Percentiles rank a stretch among this genome's conserved stretches.
Evolutionary conservation across 2,888 invertebrate species (phyloP).

Genomic region (Brachypalpus laphriformis): DNA sequence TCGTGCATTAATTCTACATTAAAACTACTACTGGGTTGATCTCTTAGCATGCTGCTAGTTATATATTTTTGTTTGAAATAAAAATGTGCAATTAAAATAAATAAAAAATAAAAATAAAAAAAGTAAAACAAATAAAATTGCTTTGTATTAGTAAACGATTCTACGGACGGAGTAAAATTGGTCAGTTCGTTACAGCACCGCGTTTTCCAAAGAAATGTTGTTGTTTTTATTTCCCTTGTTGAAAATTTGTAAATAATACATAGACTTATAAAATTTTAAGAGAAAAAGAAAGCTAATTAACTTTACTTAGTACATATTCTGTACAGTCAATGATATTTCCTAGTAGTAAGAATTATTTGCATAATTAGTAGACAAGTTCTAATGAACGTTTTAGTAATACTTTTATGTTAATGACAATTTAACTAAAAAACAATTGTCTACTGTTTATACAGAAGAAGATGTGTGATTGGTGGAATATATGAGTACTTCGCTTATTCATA

Average conservation of each 20-base stretch:
- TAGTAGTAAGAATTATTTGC: neutral
- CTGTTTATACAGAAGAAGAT: neutral
- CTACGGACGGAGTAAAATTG: slow-evolving; percentile 73
- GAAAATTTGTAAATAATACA: neutral
- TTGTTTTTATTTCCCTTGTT: neutral
- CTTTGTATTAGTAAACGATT: slow-evolving; percentile 47
- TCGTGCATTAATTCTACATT: slow-evolving; percentile 66
- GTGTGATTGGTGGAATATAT: neutral
- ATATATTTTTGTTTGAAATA: neutral
- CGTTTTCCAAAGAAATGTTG: slow-evolving; percentile 15
- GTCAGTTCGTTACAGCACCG: slow-evolving; percentile 70
- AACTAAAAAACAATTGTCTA: neutral
- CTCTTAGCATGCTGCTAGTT: slow-evolving; percentile 57
- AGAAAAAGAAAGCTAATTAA: neutral
- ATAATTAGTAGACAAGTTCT: neutral
- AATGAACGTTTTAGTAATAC: neutral
- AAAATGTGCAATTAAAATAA: neutral
- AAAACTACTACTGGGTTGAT: slow-evolving; percentile 71
- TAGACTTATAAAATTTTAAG: neutral
- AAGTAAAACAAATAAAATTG: slow-evolving; percentile 12
- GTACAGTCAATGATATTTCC: neutral
- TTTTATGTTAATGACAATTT: neutral
- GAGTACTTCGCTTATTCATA: neutral
- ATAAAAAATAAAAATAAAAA: neutral
- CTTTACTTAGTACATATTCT: neutral